Base-by-base conservation (phyloP, 2,888 invertebrate species). In the Idaea dimidiata region DNA sequence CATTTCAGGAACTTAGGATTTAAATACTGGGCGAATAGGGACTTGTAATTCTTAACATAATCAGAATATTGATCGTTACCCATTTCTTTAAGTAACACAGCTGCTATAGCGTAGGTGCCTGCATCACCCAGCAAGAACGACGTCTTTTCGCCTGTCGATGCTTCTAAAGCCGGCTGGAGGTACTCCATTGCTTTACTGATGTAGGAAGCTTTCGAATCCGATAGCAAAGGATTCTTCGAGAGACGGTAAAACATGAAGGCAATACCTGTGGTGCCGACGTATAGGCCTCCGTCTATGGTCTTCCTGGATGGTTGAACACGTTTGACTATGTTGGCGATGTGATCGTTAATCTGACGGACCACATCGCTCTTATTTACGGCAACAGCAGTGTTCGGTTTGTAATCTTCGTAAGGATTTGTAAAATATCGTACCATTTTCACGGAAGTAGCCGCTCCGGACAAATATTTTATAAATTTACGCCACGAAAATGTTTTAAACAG, bases 41-140 rank as follows among this genome's bases (percentile, higher is more conserved):
- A 84, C 64, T 87, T 88, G 65, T 91, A 90, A 31, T 80, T 78
- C 2, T 88, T 77, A 2, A 93, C 76, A 32, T 82, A 82, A 14
- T 88, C 83, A 3, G 66, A 54, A 57, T 70, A 88, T 24, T 81
- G 75, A 0, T 84, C 79, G 66, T 94, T 87, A 16, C 94, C 94
- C 0, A 88, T 69, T 57, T 89, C 89, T 64, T 93, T 89, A 24
- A 93, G 94, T 17, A 96, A 81, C 24, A 94, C 95, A 0, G 95
- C 93, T 0, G 95, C 95, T 1, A 97, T 88, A 0, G 96, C 96
- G 77, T 95, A 95, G 5, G 96, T 94, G 0, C 97, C 97, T 10
- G 95, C 95, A 76, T 95, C 95, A 1, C 97, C 97, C n/a, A 97
- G 93, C 16, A 97, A 83, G 83, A 97, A 97, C 0, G 95, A 94